Evolutionary conservation across 2,888 invertebrate genomes (phyloP).

Genomic region (Coelinius sp.): DNA sequence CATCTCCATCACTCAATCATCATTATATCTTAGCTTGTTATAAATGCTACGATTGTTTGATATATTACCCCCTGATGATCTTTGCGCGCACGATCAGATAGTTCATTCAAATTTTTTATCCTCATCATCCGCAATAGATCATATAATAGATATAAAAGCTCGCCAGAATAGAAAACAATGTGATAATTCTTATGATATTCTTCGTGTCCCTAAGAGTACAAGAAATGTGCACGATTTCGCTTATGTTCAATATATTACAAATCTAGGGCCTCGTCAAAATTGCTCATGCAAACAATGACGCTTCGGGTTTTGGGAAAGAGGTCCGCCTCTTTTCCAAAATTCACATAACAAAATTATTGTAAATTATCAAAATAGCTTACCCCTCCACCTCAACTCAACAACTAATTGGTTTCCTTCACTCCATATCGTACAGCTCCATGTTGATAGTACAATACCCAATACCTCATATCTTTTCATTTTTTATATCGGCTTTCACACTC

Average conservation of each 20-base stretch:
- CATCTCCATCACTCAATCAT: background rate
- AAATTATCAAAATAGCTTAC: conserved; percentile 11
- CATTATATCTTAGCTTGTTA: background rate
- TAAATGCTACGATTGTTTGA: background rate
- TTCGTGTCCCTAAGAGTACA: background rate
- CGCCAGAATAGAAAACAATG: background rate
- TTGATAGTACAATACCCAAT: conserved; percentile 15
- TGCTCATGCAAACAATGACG: background rate
- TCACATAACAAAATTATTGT: conserved; percentile 15
- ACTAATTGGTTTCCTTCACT: conserved; percentile 8
- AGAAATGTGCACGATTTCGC: conserved; percentile 7
- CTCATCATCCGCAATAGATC: background rate
- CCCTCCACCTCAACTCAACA: conserved; percentile 19
- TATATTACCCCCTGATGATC: background rate
- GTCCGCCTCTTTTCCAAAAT: conserved; percentile 5
- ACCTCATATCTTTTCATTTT: conserved; percentile 13
- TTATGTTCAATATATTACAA: conserved; percentile 13
- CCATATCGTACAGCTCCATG: conserved; percentile 26
- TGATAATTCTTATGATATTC: background rate
- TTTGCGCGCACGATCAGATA: background rate
- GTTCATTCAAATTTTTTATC: background rate
- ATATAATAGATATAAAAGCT: background rate
- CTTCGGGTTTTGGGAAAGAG: conserved; percentile 19
- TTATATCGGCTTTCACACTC: too few species aligned
- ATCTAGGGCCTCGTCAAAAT: conserved; percentile 21